Base-by-base conservation (phyloP, 2,113 vertebrate genomes). In the Phylloscopus trochilus region DNA sequence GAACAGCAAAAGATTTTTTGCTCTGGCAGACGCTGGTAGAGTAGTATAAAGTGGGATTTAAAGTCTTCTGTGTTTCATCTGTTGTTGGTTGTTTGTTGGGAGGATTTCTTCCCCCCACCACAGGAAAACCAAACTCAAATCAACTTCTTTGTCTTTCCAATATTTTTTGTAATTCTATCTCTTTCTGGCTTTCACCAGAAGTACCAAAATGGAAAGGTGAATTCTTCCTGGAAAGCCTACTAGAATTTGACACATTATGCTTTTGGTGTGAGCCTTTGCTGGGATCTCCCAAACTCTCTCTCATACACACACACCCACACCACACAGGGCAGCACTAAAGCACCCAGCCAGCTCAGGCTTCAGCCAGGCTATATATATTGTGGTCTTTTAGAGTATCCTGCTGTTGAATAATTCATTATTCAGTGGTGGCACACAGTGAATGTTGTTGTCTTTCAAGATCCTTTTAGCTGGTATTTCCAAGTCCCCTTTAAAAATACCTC, bases 231-330 rank as follows among this genome's bases (percentile, higher is more conserved):
- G 24, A 46, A 87, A 77, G 5, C 26, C 23, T 74, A 5, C 21
- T 35, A 35, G 15, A 59, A 41, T 78, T 44, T 75, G 13, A 3
- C 7, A 53, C 2, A 10, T 12, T 78, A 7, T 66, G 26, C 11
- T 37, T 92, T 85, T 74, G 13, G 4, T 2, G 3, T 70, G 31
- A 90, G 41, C 20, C 6, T 67, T 62, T 37, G 11, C n/a, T 82
- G 33, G 51, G 17, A 49, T 94, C 26, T 82, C 56, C 37, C 10
- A 26, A 7, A 43, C 58, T 72, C 10, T 47, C 14, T 73, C 37
- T 33, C 33, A 35, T 5, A 13, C 0, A 0, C 8, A 14, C n/a
- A n/a, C 19, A 39, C 37, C 8, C 63, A n/a, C 28, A 19, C 21
- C 1, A 0, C 51, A 19, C 20, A 37, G 15, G 15, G 21, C 47